These are phyloP conservation scores for Adelosebastes latens DNA, from an alignment of 2,797 vertebrate species.

Conservation along the genomic window DNA sequence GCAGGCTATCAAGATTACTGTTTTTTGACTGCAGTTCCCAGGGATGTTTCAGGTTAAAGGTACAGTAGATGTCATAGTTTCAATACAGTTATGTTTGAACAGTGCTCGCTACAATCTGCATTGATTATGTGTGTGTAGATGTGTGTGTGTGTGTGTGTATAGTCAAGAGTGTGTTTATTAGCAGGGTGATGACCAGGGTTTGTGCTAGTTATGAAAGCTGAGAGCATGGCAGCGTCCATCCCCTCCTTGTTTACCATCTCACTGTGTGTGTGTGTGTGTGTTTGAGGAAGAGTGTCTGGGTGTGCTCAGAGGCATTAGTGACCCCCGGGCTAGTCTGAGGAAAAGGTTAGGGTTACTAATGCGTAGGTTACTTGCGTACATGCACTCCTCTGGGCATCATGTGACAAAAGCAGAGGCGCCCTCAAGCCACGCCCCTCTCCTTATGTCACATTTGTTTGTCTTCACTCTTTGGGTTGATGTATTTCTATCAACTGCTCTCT, in stretches of 20 bases:
- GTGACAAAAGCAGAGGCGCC: conserved; percentile 23
- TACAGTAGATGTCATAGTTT: conserved; percentile 6
- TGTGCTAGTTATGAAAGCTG: conserved; percentile 55
- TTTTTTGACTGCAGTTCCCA: conserved; percentile 12
- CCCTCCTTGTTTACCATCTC: conserved; percentile 54
- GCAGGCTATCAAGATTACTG: neutral
- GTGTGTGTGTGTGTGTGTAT: neutral
- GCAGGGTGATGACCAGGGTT: conserved; percentile 20
- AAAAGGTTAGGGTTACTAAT: conserved; percentile 51
- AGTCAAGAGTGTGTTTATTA: conserved; percentile 1
- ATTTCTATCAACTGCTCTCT: conserved; percentile 21
- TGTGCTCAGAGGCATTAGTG: conserved; percentile 31
- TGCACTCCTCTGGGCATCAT: conserved; percentile 17
- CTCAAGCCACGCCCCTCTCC: neutral
- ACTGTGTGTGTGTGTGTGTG: conserved; percentile 23
- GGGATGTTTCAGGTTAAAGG: neutral
- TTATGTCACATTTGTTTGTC: conserved; percentile 59
- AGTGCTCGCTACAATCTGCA: neutral
- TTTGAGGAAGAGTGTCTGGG: conserved; percentile 15
- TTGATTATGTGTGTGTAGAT: neutral
- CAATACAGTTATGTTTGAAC: conserved; percentile 14
- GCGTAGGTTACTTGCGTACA: conserved; percentile 41
- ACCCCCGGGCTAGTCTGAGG: conserved; percentile 10
- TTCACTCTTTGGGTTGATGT: conserved; percentile 6
- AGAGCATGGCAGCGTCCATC: conserved; percentile 16